phyloP scores from a whole-genome alignment of 2,113 vertebrate species.

The Leptocoma aspasia region DNA sequence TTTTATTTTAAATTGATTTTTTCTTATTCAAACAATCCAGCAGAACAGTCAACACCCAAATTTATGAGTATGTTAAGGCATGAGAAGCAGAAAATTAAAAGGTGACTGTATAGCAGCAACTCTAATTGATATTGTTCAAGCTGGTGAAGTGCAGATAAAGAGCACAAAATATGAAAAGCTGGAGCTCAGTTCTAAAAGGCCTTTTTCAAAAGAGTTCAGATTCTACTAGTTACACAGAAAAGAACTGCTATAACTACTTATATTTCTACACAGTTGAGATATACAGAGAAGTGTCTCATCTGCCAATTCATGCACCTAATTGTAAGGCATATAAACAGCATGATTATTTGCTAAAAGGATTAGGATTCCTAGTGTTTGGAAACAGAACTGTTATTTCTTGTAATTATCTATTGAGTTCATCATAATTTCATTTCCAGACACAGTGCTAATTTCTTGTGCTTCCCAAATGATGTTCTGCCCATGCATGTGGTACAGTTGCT shows the following conservation, averaged over 20 bases:
- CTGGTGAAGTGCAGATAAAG: background rate
- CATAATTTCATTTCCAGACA: background rate
- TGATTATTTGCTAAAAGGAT: background rate
- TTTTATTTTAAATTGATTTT: constrained; percentile 3
- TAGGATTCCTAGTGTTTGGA: background rate
- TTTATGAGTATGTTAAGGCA: background rate
- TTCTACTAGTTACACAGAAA: background rate
- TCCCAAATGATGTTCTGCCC: background rate
- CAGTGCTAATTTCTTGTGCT: background rate
- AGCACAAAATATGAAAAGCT: background rate
- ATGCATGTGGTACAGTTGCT: background rate
- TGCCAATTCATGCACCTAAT: background rate
- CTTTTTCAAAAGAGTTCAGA: background rate
- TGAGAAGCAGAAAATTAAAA: constrained; percentile 32
- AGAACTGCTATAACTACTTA: background rate
- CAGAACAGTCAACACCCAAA: background rate
- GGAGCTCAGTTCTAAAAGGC: background rate
- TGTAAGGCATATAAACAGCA: background rate
- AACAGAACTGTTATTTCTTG: background rate
- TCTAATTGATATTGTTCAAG: background rate
- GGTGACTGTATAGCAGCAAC: background rate
- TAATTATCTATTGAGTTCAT: background rate
- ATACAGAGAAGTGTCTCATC: background rate
- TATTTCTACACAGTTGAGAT: background rate
- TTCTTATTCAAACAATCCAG: background rate